Evolutionary conservation across 2,113 vertebrate species (phyloP).

Genomic region (Cyprinodon brontotheroides): DNA sequence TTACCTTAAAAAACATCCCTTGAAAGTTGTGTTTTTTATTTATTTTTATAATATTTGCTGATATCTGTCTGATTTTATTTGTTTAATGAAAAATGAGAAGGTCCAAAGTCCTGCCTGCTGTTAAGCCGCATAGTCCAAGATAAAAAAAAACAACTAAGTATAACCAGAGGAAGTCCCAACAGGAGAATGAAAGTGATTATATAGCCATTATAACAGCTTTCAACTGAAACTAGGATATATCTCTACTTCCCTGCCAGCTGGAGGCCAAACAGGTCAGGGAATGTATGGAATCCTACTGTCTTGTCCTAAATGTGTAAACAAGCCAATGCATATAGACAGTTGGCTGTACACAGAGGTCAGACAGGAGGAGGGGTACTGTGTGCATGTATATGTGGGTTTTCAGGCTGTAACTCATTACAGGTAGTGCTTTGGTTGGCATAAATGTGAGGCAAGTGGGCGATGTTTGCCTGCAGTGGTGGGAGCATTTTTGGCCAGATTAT

Average conservation of each 20-base stretch:
- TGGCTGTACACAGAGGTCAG: slow-evolving; percentile 41
- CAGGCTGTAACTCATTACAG: not conserved
- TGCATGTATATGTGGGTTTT: slow-evolving; percentile 2
- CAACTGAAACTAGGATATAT: slow-evolving; percentile 44
- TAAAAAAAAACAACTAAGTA: not conserved
- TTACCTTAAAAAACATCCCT: not conserved
- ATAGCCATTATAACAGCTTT: slow-evolving; percentile 32
- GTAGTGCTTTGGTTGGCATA: slow-evolving; percentile 38
- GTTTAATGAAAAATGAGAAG: not conserved
- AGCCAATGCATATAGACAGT: slow-evolving; percentile 43
- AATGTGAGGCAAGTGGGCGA: slow-evolving; percentile 31
- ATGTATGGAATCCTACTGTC: slow-evolving; percentile 62
- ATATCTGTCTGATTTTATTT: not conserved
- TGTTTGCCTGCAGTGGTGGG: slow-evolving; percentile 47
- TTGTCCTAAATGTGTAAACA: slow-evolving; percentile 70
- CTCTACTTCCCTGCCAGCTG: slow-evolving; percentile 49
- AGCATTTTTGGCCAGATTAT: slow-evolving; percentile 22
- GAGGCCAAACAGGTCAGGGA: slow-evolving; percentile 39
- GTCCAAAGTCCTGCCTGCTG: not conserved
- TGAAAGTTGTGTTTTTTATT: not conserved
- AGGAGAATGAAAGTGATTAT: slow-evolving; percentile 3
- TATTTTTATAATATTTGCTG: not conserved
- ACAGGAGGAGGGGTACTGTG: slow-evolving; percentile 12
- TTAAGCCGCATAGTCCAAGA: not conserved
- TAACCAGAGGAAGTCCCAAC: not conserved